phyloP scores from a whole-genome alignment of 2,113 vertebrate genomes.

The Oriolus oriolus region DNA sequence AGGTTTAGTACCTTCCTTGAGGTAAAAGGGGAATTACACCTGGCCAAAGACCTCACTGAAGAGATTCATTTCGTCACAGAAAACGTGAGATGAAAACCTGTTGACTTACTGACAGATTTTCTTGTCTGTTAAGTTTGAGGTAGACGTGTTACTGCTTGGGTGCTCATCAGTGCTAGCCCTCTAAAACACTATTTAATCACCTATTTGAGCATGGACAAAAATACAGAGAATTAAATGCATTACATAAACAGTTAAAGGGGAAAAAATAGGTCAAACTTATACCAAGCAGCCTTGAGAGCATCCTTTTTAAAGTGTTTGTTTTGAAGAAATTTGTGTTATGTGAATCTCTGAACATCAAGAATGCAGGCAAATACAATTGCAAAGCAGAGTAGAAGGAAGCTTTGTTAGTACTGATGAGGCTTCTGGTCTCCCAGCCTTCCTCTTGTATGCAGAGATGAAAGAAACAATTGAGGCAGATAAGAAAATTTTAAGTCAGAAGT shows the following conservation, averaged over 20 bases:
- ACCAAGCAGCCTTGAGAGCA: not conserved
- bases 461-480: not conserved
- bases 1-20: not conserved
- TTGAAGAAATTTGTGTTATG: not conserved
- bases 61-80: not conserved
- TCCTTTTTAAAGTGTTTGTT: slow-evolving; percentile 4
- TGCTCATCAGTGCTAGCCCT: not conserved
- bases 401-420: not conserved
- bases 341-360: not conserved
- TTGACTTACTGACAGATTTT: not conserved
- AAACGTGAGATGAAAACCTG: not conserved
- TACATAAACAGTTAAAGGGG: not conserved
- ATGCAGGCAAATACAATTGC: not conserved
- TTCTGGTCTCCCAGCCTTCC: not conserved
- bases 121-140: not conserved
- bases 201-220: not conserved
- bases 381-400: not conserved
- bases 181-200: not conserved
- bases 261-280: slow-evolving; percentile 19
- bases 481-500: not conserved
- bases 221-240: not conserved
- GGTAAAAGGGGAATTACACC: not conserved
- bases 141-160: not conserved
- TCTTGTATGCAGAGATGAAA: not conserved
- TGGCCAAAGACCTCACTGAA: not conserved